These are phyloP conservation scores for Chouioia cunea DNA, from an alignment of 2,888 invertebrate species.

Conservation along the genomic window DNA sequence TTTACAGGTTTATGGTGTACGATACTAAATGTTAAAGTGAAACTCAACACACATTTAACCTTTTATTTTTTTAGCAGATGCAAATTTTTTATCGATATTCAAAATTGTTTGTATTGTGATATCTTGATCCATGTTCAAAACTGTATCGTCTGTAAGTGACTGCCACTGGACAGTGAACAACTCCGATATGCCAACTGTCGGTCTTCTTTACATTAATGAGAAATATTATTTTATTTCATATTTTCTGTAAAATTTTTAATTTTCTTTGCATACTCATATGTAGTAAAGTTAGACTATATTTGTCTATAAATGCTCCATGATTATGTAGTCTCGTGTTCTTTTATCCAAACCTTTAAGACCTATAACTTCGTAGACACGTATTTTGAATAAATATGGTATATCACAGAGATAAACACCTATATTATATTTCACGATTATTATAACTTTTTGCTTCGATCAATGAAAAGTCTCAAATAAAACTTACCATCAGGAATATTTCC, in stretches of 20 bases:
- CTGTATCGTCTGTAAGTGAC: slow-evolving; percentile 50
- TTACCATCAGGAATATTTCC: slow-evolving; percentile 50
- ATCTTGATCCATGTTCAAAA: slow-evolving; percentile 53
- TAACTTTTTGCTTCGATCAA: neutral
- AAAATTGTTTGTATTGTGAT: slow-evolving; percentile 51
- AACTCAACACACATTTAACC: no score
- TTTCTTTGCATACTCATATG: slow-evolving; percentile 56
- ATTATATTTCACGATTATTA: neutral
- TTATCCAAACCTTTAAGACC: slow-evolving; percentile 1
- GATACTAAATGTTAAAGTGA: no score
- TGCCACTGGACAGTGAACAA: slow-evolving; percentile 56
- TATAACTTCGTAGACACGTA: neutral
- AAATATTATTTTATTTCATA: neutral
- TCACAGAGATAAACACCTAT: slow-evolving; percentile 54
- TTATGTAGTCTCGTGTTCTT: slow-evolving; percentile 43
- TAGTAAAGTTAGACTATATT: slow-evolving; percentile 65
- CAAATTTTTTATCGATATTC: slow-evolving; percentile 40
- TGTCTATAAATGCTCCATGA: slow-evolving; percentile 57
- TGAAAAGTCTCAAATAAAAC: slow-evolving; percentile 47
- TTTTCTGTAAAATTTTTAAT: neutral
- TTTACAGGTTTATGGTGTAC: no score
- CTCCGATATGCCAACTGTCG: slow-evolving; percentile 55
- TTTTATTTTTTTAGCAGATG: slow-evolving; percentile 13
- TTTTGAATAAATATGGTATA: slow-evolving; percentile 57
- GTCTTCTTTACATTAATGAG: slow-evolving; percentile 54